Percentiles rank a stretch among this genome's conserved stretches.
phyloP scores from a whole-genome alignment of 1,140 invertebrate species.

The Oryctes rhinoceros region DNA sequence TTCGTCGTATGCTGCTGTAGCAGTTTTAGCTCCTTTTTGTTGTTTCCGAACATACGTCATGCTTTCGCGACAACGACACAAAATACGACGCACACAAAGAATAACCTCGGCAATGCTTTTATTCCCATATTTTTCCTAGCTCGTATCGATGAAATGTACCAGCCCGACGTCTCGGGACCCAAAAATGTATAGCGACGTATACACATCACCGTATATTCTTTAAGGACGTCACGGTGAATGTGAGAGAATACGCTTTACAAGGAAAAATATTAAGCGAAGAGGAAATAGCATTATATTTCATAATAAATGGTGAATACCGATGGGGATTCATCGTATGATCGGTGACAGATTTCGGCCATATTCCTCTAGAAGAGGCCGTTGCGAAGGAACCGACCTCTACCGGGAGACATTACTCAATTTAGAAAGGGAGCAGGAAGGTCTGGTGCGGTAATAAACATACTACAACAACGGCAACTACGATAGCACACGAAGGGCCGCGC shows the following conservation, averaged over 20 bases:
- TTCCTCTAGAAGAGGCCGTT: not conserved
- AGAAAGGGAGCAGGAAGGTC: not conserved
- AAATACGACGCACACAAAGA: conserved; percentile 23
- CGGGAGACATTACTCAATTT: conserved; percentile 28
- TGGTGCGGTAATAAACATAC: not conserved
- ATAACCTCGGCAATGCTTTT: conserved; percentile 1
- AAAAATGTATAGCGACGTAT: not conserved
- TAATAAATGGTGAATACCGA: not conserved
- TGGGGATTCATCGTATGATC: not conserved
- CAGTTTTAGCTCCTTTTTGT: not conserved
- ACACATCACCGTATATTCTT: not conserved
- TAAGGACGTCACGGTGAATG: not conserved
- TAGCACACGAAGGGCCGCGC: not conserved
- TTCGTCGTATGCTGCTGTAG: not conserved
- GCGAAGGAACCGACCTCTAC: not conserved
- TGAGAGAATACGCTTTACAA: not conserved
- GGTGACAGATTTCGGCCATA: conserved; percentile 3
- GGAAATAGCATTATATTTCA: not conserved
- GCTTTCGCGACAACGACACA: conserved; percentile 10
- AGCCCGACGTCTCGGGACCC: not conserved
- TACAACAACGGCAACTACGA: not conserved
- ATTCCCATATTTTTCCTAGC: not conserved
- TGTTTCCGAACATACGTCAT: conserved; percentile 31
- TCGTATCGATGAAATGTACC: not conserved
- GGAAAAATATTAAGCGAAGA: not conserved